Conservation (phyloP, 2,888 invertebrate genomes). For the Lasioglossum leucozonium region DNA sequence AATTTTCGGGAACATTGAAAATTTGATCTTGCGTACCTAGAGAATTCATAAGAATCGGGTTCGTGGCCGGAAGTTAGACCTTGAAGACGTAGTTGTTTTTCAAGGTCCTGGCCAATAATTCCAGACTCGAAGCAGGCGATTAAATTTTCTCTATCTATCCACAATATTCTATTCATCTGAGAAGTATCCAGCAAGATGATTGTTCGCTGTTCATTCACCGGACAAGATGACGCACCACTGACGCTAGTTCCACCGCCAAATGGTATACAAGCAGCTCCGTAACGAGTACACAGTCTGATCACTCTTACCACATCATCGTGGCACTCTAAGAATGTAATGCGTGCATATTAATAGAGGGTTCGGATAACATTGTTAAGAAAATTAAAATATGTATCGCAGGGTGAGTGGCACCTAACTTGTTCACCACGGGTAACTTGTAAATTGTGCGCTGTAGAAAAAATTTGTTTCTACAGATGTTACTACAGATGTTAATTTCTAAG, state of each 20-base stretch:
- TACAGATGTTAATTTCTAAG: no score
- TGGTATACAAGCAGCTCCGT: conserved; percentile 94
- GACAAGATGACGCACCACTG: conserved; percentile 94
- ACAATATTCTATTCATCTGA: conserved; percentile 97
- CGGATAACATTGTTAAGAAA: neutral
- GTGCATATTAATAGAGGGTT: conserved; percentile 28
- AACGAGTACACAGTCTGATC: conserved; percentile 90
- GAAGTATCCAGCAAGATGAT: conserved; percentile 97
- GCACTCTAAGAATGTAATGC: conserved; percentile 82
- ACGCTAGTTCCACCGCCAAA: conserved; percentile 98
- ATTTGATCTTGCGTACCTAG: conserved; percentile 85
- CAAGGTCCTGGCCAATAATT: conserved; percentile 97
- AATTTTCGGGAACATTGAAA: neutral
- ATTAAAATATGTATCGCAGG: neutral
- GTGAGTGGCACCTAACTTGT: neutral
- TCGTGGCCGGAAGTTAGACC: conserved; percentile 98
- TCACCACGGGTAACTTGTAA: no score
- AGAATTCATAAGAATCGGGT: conserved; percentile 99
- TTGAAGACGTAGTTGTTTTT: conserved; percentile 91
- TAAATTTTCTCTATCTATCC: conserved; percentile 95
- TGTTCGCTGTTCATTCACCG: conserved; percentile 90
- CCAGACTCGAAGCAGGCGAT: conserved; percentile 94
- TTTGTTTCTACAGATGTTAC: neutral
- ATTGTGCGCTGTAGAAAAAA: neutral
- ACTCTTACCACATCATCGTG: conserved; percentile 94